These are phyloP conservation scores for Anguilla marmorata DNA, from an alignment of 2,797 vertebrate species.

Conservation along the genomic window DNA sequence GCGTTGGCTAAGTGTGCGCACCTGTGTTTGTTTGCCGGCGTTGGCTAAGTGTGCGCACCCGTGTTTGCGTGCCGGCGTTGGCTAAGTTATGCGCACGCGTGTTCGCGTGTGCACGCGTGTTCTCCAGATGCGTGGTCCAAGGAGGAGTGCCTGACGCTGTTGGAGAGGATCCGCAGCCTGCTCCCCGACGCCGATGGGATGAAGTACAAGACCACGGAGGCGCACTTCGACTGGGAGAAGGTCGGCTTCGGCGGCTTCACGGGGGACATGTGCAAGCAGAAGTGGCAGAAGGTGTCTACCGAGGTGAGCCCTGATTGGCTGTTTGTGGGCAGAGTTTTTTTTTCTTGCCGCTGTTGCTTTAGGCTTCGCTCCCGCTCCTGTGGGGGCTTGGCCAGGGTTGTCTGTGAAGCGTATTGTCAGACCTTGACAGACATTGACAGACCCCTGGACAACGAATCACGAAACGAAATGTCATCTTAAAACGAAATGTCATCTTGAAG, in stretches of 20 bases:
- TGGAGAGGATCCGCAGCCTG: conserved; percentile 73
- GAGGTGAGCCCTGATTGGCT: conserved; percentile 60
- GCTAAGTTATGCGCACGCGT: neutral
- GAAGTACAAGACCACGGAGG: conserved; percentile 82
- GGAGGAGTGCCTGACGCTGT: conserved; percentile 71
- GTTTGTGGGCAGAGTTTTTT: neutral
- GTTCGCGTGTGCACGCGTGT: neutral
- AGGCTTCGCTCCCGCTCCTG: too few species aligned
- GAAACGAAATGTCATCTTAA: too few species aligned
- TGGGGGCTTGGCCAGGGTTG: too few species aligned
- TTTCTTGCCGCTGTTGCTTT: neutral
- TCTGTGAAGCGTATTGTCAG: too few species aligned
- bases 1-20: neutral
- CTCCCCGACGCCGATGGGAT: conserved; percentile 70
- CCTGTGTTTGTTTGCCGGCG: neutral
- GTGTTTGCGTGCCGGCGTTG: too few species aligned
- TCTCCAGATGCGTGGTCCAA: conserved; percentile 66
- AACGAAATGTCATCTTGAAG: too few species aligned
- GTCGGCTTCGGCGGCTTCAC: conserved; percentile 71
- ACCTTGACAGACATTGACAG: too few species aligned
- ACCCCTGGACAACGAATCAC: too few species aligned
- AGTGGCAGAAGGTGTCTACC: conserved; percentile 74
- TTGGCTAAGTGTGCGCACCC: neutral
- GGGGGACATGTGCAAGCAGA: conserved; percentile 74
- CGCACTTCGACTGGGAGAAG: conserved; percentile 80